phyloP scores from a whole-genome alignment of 2,797 vertebrate genomes.

The Hylomyscus alleni region DNA sequence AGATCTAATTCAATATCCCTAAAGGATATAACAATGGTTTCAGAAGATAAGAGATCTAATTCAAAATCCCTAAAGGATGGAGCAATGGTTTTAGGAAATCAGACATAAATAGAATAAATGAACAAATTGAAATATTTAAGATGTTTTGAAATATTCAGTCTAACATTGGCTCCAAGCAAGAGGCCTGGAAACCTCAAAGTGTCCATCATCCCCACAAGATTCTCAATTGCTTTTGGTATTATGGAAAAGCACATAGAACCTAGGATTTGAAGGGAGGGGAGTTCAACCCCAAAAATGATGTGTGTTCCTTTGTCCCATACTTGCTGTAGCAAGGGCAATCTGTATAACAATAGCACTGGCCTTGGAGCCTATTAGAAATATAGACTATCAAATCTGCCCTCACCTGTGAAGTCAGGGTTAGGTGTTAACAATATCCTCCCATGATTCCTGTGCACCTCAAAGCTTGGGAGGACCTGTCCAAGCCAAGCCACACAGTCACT shows the following conservation, averaged over 20 bases:
- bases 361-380: neutral
- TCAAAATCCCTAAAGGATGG: slow-evolving; percentile 29
- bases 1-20: slow-evolving; percentile 43
- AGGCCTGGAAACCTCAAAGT: neutral
- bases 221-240: neutral
- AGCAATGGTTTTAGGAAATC: neutral
- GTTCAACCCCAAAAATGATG: neutral
- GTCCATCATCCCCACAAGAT: neutral
- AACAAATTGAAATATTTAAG: neutral
- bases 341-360: neutral
- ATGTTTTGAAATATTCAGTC: slow-evolving; percentile 56
- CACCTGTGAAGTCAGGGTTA: neutral
- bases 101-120: slow-evolving; percentile 38
- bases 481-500: neutral
- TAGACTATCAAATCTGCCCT: neutral
- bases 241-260: neutral
- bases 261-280: neutral
- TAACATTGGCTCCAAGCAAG: neutral
- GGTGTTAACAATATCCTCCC: neutral
- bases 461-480: neutral
- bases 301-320: neutral
- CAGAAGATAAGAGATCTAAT: slow-evolving; percentile 41
- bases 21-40: neutral
- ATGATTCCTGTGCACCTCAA: neutral
- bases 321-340: neutral